These are phyloP conservation scores for Sitta europaea DNA, from an alignment of 2,113 vertebrate genomes.

Conservation along the genomic window DNA sequence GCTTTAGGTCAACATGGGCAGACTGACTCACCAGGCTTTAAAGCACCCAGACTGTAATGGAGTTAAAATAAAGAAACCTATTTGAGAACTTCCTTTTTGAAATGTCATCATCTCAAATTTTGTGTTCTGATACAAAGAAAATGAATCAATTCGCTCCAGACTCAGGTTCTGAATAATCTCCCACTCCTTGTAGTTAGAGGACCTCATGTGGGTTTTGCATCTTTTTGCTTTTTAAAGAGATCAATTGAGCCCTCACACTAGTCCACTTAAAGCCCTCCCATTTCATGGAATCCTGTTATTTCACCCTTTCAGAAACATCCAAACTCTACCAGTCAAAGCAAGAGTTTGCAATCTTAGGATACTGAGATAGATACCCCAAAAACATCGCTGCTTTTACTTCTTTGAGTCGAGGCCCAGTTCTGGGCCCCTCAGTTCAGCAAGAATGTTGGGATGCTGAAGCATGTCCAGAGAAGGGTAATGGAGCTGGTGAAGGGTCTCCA, in stretches of 20 bases:
- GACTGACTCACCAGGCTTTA: background rate
- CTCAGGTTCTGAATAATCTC: background rate
- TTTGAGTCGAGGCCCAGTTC: background rate
- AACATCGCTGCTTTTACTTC: background rate
- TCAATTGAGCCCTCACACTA: rapidly evolving
- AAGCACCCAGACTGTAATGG: background rate
- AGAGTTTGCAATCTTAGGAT: background rate
- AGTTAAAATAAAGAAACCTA: background rate
- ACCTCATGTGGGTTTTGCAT: background rate
- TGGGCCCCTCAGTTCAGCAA: background rate
- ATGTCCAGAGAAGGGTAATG: background rate
- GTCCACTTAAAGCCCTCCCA: background rate
- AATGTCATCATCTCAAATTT: background rate
- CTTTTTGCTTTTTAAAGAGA: background rate
- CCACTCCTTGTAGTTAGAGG: background rate
- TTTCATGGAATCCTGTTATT: background rate
- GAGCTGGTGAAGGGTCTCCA: background rate
- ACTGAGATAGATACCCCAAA: background rate
- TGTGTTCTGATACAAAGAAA: background rate
- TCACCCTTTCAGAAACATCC: background rate
- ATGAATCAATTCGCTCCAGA: background rate
- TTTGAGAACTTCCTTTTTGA: background rate
- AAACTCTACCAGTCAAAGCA: background rate
- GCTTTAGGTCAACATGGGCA: background rate
- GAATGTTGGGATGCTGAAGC: background rate